Evolutionary conservation across 2,888 invertebrate species (phyloP), one percentile per base, ranked within the genome.

Genomic region (Sphaerophoria rueppellii): DNA sequence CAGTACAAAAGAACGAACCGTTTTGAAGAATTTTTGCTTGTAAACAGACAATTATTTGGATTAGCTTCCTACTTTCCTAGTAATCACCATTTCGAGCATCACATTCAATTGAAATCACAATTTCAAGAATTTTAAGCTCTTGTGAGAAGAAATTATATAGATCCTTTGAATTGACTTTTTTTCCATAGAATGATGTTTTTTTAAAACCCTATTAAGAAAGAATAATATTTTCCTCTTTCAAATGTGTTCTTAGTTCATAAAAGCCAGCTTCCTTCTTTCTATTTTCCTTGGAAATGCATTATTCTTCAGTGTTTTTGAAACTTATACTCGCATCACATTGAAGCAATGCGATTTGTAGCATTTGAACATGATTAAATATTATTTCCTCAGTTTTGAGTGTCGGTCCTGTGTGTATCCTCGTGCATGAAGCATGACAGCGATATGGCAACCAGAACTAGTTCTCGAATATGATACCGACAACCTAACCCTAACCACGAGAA

Each of bases 281-380:
- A 34, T 63, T 52, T 48, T 48, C 63, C 11, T 34, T 34, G 14
- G 63, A 11, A 63, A 34, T 63, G 63, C 48, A 63, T 24, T 74
- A 50, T 60, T 43, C 40, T 65, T 65, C n/a, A 12, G 32, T 58
- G 11, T 57, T 11, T 46, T 32, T 60, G 12, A 11, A 70, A 9
- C 1, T 5, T 14, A 9, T 14, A 58, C 46, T 3, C 43, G 12
- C 43, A 43, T 43, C 43, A 43, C 43, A 43, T 43, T 60, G 50
- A 48, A 48, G 48, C 34, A 72, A 60, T 72, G 48, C 58, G 48
- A 72, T 58, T 50, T 40, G 12, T 55, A 77, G 58, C n/a, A n/a
- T n/a, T n/a, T n/a, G 50, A 58, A 40, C 72, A 61, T 65, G 65
- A 60, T 72, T 65, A 58, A 72, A 58, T 72, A 43, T 72, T 60